phyloP scores from a whole-genome alignment of 2,888 invertebrate genomes.

The Alsophila aescularia region DNA sequence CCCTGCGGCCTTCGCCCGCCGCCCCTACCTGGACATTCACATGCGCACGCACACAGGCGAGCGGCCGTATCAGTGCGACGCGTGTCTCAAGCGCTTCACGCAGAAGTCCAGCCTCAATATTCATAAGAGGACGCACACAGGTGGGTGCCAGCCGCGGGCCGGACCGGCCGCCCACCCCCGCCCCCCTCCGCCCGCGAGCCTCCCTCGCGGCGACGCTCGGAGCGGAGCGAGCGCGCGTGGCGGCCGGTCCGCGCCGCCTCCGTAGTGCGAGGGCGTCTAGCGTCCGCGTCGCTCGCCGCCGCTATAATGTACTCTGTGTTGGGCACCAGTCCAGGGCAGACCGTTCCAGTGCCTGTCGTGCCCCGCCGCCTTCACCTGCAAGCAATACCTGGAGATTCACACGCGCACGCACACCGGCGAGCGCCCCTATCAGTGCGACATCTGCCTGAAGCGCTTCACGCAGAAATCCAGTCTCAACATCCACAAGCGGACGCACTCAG shows the following conservation, averaged over 20 bases:
- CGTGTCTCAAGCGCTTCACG: slow-evolving; percentile 91
- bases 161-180: slow-evolving; percentile 75
- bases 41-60: slow-evolving; percentile 85
- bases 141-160: slow-evolving; percentile 82
- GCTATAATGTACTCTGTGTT: slow-evolving; percentile 80
- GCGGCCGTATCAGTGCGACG: slow-evolving; percentile 88
- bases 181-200: slow-evolving; percentile 36
- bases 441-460: slow-evolving; percentile 91
- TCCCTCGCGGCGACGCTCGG: slow-evolving; percentile 41
- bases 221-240: slow-evolving; percentile 76
- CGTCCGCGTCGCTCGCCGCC: slow-evolving; percentile 75
- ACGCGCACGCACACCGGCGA: slow-evolving; percentile 86
- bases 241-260: slow-evolving; percentile 79
- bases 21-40: slow-evolving; percentile 81
- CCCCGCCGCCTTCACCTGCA: slow-evolving; percentile 84
- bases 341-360: slow-evolving; percentile 86
- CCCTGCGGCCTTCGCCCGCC: slow-evolving; percentile 79
- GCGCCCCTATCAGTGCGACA: slow-evolving; percentile 88
- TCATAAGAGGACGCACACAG: slow-evolving; percentile 91
- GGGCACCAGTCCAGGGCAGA: slow-evolving; percentile 85
- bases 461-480: slow-evolving; percentile 93
- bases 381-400: slow-evolving; percentile 86
- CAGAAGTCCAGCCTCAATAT: slow-evolving; percentile 93
- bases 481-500: slow-evolving; percentile 91
- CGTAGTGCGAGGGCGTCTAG: slow-evolving; percentile 75